Percentiles rank a stretch among this genome's conserved stretches.
phyloP scores from a whole-genome alignment of 1,140 invertebrate species.

The Bombus consobrinus region DNA sequence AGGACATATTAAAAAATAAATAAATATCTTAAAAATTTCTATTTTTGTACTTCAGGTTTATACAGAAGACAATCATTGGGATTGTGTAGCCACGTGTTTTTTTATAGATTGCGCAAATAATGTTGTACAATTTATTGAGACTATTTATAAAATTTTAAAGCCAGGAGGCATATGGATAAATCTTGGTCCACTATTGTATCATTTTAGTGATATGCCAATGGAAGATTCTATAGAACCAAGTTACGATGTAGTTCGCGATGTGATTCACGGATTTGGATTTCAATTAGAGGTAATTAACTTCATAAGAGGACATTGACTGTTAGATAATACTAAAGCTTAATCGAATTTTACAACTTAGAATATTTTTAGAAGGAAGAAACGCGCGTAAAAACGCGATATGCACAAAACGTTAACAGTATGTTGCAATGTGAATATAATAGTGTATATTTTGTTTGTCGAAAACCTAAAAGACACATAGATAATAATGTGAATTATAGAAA shows the following conservation, averaged over 20 bases:
- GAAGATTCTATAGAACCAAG: constrained; percentile 97
- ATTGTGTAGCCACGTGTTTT: constrained; percentile 98
- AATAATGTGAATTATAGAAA: constrained; percentile 67
- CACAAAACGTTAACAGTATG: constrained; percentile 97
- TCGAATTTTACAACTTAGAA: constrained; percentile 69
- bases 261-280: constrained; percentile 95
- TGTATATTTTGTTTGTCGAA: constrained; percentile 94
- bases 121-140: constrained; percentile 96
- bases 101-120: constrained; percentile 99
- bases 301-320: neutral
- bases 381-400: constrained; percentile 92
- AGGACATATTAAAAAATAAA: neutral
- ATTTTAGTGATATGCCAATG: constrained; percentile 94
- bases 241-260: constrained; percentile 91
- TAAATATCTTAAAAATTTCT: neutral
- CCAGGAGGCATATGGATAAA: constrained; percentile 95
- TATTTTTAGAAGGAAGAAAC: constrained; percentile 88
- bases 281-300: constrained; percentile 87
- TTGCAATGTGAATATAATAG: constrained; percentile 94
- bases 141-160: constrained; percentile 95
- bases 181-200: constrained; percentile 96
- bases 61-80: constrained; percentile 90
- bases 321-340: constrained; percentile 21
- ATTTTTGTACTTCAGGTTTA: constrained; percentile 85
- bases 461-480: constrained; percentile 82